Conservation (phyloP, 2,113 vertebrate species). For the Siphamia tubifer region DNA sequence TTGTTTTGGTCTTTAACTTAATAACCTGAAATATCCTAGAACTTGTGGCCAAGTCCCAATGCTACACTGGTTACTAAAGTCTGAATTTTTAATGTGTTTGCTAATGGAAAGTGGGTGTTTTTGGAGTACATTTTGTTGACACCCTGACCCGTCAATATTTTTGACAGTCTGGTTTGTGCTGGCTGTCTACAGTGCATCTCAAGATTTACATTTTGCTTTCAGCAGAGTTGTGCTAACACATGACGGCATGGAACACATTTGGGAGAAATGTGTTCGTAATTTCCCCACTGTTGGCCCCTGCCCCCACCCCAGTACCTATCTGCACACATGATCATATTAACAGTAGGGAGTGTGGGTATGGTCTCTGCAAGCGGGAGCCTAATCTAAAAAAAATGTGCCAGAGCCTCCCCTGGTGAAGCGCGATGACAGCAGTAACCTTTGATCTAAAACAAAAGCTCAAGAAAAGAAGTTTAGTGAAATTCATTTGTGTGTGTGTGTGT, state of each 20-base stretch:
- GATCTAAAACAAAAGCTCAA: conserved; percentile 11
- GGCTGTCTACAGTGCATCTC: conserved; percentile 48
- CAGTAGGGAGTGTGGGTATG: conserved; percentile 40
- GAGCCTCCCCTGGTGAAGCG: conserved; percentile 13
- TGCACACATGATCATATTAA: conserved; percentile 45
- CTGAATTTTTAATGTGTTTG: conserved; percentile 23
- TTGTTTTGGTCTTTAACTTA: background rate
- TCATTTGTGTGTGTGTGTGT: background rate
- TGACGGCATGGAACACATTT: conserved; percentile 68
- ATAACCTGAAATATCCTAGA: background rate
- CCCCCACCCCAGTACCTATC: conserved; percentile 43
- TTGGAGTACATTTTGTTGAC: conserved; percentile 18
- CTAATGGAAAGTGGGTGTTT: conserved; percentile 56
- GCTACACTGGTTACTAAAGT: background rate
- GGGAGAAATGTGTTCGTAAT: conserved; percentile 65
- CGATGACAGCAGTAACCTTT: conserved; percentile 19
- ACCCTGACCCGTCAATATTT: conserved; percentile 41
- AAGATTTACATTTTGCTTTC: conserved; percentile 45
- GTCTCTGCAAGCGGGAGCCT: conserved; percentile 3
- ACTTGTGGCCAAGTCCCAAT: background rate
- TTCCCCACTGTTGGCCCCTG: conserved; percentile 35
- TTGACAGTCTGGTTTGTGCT: conserved; percentile 42
- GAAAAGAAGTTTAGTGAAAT: background rate
- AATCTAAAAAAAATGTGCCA: conserved; percentile 15
- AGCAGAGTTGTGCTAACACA: conserved; percentile 47